phyloP scores from a whole-genome alignment of 2,113 vertebrate species.

The Athene cunicularia region DNA sequence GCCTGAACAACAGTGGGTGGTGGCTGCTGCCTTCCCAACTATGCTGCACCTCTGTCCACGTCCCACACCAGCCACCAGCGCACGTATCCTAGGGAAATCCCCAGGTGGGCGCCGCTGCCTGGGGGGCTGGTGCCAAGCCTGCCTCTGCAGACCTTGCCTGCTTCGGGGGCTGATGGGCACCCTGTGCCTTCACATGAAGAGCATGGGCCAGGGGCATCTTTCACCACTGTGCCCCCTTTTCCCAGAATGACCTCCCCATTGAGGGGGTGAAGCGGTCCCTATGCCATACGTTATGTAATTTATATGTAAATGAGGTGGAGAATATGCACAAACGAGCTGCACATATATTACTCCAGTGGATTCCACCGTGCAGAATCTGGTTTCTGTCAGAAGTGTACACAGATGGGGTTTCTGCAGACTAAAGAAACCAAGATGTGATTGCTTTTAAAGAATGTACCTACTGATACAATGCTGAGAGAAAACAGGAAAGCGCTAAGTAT shows the following conservation, averaged over 20 bases:
- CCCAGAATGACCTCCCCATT: not conserved
- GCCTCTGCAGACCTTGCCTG: not conserved
- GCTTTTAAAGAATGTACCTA: slow-evolving; percentile 57
- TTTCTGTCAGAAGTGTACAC: slow-evolving; percentile 23
- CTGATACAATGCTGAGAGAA: slow-evolving; percentile 55
- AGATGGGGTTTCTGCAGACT: slow-evolving; percentile 24
- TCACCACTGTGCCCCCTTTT: not conserved
- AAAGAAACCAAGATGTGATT: slow-evolving; percentile 35
- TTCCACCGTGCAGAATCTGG: slow-evolving; percentile 4
- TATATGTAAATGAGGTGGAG: slow-evolving; percentile 46
- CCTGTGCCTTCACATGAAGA: accelerated
- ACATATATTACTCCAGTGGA: not conserved
- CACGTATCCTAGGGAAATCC: not conserved
- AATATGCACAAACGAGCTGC: not conserved
- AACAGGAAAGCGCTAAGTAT: slow-evolving; percentile 40
- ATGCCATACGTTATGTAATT: not conserved
- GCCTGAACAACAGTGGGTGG: slow-evolving; percentile 3
- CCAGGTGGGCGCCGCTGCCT: accelerated
- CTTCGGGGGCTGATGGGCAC: not conserved
- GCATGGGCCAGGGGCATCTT: not conserved
- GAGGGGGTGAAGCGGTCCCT: not conserved
- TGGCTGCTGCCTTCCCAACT: not conserved
- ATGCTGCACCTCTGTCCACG: not conserved
- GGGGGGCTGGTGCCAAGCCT: not conserved
- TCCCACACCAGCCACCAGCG: accelerated